A percentile compares a stretch with the other conserved stretches of the same genome.
Conservation (phyloP, 2,888 invertebrate species). For the Sminthurinus aureus region DNA sequence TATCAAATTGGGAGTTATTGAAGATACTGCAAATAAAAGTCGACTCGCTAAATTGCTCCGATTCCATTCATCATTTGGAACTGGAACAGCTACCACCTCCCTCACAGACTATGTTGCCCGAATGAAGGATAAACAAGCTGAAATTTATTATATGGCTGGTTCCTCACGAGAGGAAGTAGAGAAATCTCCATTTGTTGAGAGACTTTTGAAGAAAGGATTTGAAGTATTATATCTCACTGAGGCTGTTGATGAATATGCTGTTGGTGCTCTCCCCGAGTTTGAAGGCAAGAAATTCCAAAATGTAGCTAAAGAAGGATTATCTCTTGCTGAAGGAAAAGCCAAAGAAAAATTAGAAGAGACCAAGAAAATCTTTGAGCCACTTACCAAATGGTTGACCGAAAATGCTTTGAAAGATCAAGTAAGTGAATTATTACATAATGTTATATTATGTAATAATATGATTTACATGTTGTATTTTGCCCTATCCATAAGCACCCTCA, state of each 20-base stretch:
- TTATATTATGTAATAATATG: neutral
- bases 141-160: constrained; percentile 97
- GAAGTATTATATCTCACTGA: constrained; percentile 95
- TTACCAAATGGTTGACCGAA: constrained; percentile 88
- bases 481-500: too few species aligned
- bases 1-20: constrained; percentile 95
- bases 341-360: constrained; percentile 81
- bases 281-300: constrained; percentile 99
- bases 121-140: constrained; percentile 94
- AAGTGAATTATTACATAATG: constrained; percentile 60
- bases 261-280: constrained; percentile 95
- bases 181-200: constrained; percentile 94
- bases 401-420: constrained; percentile 79
- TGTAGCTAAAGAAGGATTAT: constrained; percentile 97
- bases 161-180: constrained; percentile 80
- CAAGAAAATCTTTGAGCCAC: constrained; percentile 83
- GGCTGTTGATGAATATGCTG: constrained; percentile 97
- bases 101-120: constrained; percentile 89
- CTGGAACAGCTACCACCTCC: constrained; percentile 72
- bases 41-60: constrained; percentile 92
- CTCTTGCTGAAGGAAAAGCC: constrained; percentile 75
- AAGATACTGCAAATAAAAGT: constrained; percentile 95
- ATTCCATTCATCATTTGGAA: constrained; percentile 82
- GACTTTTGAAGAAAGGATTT: constrained; percentile 88
- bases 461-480: neutral